Base-by-base conservation (phyloP, 2,888 invertebrate species). In the Ctena decussata region DNA sequence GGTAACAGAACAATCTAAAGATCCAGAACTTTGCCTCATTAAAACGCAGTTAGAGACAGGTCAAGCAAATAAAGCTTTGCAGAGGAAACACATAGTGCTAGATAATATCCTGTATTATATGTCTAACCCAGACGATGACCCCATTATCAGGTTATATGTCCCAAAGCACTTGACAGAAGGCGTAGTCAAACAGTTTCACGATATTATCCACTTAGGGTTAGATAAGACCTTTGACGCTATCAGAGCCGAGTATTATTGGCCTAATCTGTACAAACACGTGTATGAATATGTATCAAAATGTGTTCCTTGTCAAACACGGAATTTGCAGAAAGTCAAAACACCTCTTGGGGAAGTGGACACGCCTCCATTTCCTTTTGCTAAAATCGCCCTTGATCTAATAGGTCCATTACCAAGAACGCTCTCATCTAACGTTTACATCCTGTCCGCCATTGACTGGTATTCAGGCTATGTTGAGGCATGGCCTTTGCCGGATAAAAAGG, bases 281-380 rank as follows among this genome's bases (percentile, higher is more conserved):
- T 0, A 49, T 35, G 74, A 74, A 27, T 74, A 49, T 74, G 53
- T 74, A 11, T 49, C 32, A 49, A 49, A 74, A n/a, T 74, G 74
- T 49, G 32, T 74, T 5, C 24, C 74, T 18, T 74, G 74, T 18
- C 46, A 74, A 32, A 46, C 8, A 21, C n/a, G 74, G 21, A 49
- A 49, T 53, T 11, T 74, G n/a, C 39, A 77, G 27, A 76, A 60
- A 41, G 8, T n/a, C 12, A 84, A 80, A 57, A 41, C 71, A 1
- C 83, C 87, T 8, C 5, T 87, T 1, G 77, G 84, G 65, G 83
- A 84, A 71, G 83, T 86, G 0, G 82, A 89, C 27, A 82, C 80
- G 1, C 82, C 87, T 8, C 87, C 87, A 12, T 82, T 60, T 71
- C 49, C 78, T 3, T 82, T 81, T 69, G 82, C 85, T n/a, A 85